Conservation (phyloP, 2,888 invertebrate species). For the Selenia dentaria region DNA sequence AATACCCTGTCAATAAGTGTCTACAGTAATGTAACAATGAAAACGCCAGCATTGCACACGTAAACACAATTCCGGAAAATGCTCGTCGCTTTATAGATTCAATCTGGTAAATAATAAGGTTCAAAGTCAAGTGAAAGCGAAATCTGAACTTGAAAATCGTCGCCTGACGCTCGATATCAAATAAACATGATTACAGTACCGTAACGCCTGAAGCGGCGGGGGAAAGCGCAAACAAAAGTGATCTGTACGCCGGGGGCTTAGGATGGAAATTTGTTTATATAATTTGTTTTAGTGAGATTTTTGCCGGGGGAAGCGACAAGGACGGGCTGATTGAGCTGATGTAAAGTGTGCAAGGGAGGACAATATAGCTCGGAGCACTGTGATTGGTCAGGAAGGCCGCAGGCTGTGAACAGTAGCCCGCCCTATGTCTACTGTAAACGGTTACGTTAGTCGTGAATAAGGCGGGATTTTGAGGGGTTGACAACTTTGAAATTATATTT, state of each 20-base stretch:
- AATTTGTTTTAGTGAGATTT: constrained; percentile 67
- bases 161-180: constrained; percentile 84
- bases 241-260: constrained; percentile 46
- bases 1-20: constrained; percentile 21
- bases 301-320: constrained; percentile 78
- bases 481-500: not conserved
- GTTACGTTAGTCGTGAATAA: constrained; percentile 62
- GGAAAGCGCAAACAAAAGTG: constrained; percentile 43
- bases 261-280: constrained; percentile 50
- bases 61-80: constrained; percentile 75
- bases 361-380: constrained; percentile 82
- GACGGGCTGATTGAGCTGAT: constrained; percentile 59
- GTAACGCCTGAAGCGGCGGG: constrained; percentile 65
- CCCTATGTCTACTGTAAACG: constrained; percentile 84
- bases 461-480: constrained; percentile 41
- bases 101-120: constrained; percentile 65
- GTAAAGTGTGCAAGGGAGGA: constrained; percentile 55
- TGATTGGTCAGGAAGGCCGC: constrained; percentile 85
- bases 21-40: constrained; percentile 79
- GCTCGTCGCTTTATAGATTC: constrained; percentile 59
- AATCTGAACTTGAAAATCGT: constrained; percentile 85
- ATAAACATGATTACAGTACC: constrained; percentile 67
- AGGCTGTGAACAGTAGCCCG: constrained; percentile 85
- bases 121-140: constrained; percentile 67
- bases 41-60: constrained; percentile 81